These are phyloP conservation scores for Malachius bipustulatus DNA, from an alignment of 2,888 invertebrate genomes.

Conservation along the genomic window DNA sequence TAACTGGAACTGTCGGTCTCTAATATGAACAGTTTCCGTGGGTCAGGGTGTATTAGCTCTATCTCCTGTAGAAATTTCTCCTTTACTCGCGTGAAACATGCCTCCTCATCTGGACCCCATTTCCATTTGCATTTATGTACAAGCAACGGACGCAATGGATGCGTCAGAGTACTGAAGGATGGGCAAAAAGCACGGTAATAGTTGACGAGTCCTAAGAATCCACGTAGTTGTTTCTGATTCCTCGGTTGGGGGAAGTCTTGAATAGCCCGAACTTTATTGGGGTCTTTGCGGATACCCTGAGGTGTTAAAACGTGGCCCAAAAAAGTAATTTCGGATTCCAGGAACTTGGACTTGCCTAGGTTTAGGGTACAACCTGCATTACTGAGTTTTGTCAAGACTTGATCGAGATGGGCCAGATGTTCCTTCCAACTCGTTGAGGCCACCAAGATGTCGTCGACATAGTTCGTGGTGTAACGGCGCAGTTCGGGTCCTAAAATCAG, in stretches of 20 bases:
- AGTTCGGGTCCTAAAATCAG: slow-evolving; percentile 15
- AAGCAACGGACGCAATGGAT: too few species aligned
- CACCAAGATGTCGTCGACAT: slow-evolving; percentile 20
- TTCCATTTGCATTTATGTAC: too few species aligned
- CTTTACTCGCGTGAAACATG: too few species aligned
- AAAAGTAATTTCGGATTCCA: slow-evolving; percentile 8
- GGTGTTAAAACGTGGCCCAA: slow-evolving; percentile 10
- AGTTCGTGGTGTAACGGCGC: slow-evolving; percentile 13
- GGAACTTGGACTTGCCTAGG: slow-evolving; percentile 17
- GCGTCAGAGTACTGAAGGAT: too few species aligned
- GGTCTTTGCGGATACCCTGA: slow-evolving; percentile 12
- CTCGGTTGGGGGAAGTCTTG: too few species aligned
- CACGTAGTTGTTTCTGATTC: slow-evolving; percentile 21
- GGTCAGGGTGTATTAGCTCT: neutral
- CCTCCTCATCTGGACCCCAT: too few species aligned
- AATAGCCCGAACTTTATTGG: slow-evolving; percentile 19
- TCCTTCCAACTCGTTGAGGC: slow-evolving; percentile 12
- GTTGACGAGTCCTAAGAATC: slow-evolving; percentile 13
- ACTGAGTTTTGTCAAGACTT: slow-evolving; percentile 14
- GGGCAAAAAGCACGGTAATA: slow-evolving; percentile 7
- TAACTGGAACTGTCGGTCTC: too few species aligned
- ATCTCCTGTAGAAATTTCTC: too few species aligned
- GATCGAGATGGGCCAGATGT: slow-evolving; percentile 14
- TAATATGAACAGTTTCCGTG: neutral
- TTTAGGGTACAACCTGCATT: slow-evolving; percentile 15